Base-by-base conservation (phyloP, 2,888 invertebrate species). In the Nemapogon koenigi region DNA sequence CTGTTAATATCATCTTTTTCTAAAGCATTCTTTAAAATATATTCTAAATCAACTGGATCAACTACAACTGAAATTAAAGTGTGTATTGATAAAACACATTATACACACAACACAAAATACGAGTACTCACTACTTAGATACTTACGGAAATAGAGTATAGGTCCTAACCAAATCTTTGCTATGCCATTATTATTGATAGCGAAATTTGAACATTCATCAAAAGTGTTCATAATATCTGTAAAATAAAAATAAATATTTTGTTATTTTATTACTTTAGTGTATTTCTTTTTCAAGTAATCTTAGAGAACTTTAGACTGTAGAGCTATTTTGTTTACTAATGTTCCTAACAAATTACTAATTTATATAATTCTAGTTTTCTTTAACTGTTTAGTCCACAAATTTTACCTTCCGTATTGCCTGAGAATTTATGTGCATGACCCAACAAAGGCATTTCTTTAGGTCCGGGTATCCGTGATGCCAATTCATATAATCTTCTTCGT, bases 141-240 rank as follows among this genome's bases (percentile, higher is more conserved):
- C 57, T 56, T 45, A 65, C 63, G 14, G 37, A 60, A 50, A 43
- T 63, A 65, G 4, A 65, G 47, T 22, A 63, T 57, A 32, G 66
- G 68, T 35, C 59, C 60, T 2, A 76, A 47, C 78, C 78, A 78
- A 3, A 50, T 61, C 39, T 45, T 53, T 1, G 62, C 6, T 0
- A 64, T 46, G 1, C 76, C 76, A 22, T 59, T 50, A 18, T 53
- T 40, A 26, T 52, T 37, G 52, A 68, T 71, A 4, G 60, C 45
- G n/a, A 40, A 41, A 35, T 69, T 69, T 41, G 73, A 70, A 11
- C 46, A 55, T 1, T 40, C 10, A 46, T 69, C 59, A 29, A 78
- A 49, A 13, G 47, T 15, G 2, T 35, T 35, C 71, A 76, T 65
- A n/a, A 75, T 70, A 41, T 58, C 76, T 76, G 60, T 44, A 66